Evolutionary conservation across 2,888 invertebrate species (phyloP).

Genomic region (Melanostoma mellinum): DNA sequence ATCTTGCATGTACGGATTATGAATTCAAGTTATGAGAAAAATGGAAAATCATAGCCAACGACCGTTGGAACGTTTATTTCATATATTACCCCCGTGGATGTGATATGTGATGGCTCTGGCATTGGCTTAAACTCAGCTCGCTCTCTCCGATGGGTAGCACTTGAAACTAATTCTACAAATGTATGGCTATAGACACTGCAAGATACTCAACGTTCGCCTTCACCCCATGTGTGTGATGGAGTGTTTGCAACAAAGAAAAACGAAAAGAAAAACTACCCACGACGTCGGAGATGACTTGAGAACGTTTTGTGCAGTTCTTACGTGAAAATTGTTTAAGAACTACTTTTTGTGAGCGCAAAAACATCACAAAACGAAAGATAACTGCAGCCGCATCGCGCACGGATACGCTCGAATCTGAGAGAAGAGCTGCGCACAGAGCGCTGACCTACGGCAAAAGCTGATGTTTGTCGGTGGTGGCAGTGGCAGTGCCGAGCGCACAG

Average conservation of each 20-base stretch:
- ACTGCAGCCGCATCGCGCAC: conserved; percentile 58
- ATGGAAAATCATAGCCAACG: conserved; percentile 71
- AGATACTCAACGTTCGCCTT: background rate
- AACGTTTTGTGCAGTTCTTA: conserved; percentile 68
- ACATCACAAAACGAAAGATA: conserved; percentile 52
- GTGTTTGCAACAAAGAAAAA: conserved; percentile 42
- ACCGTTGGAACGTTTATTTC: conserved; percentile 70
- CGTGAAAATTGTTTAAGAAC: conserved; percentile 72
- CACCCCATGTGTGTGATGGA: conserved; percentile 53
- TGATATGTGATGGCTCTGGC: conserved; percentile 47
- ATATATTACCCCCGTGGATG: conserved; percentile 69
- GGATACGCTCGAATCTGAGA: conserved; percentile 57
- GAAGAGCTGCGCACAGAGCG: conserved; percentile 22
- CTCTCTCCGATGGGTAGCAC: conserved; percentile 65
- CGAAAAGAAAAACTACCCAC: conserved; percentile 36
- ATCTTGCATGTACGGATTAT: conserved; percentile 68
- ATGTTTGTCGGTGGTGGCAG: conserved; percentile 14
- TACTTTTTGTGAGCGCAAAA: conserved; percentile 45
- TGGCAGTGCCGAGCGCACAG: conserved; percentile 62
- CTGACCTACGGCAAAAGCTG: conserved; percentile 68
- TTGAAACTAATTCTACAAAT: conserved; percentile 72
- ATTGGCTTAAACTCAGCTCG: conserved; percentile 23
- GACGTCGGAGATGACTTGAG: conserved; percentile 55
- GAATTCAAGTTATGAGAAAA: conserved; percentile 73
- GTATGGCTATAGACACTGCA: conserved; percentile 51